Percentiles rank a stretch among this genome's conserved stretches.
phyloP scores from a whole-genome alignment of 2,113 vertebrate genomes.

The Rhegmatorhina hoffmannsi region DNA sequence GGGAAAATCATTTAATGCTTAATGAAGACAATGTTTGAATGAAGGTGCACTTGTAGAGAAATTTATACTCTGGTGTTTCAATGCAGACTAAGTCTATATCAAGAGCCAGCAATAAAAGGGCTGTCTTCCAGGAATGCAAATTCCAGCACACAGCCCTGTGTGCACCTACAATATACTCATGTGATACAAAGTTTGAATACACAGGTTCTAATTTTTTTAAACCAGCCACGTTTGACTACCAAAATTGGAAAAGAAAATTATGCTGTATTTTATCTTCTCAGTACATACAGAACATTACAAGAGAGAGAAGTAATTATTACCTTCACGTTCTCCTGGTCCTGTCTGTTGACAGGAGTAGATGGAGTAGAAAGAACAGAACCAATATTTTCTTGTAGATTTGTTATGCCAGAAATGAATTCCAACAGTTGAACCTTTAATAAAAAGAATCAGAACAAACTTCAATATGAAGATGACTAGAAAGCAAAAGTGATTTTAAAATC shows the following conservation, averaged over 20 bases:
- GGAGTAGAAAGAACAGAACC: constrained; percentile 22
- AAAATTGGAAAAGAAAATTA: not conserved
- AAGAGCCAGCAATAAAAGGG: not conserved
- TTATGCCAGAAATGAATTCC: constrained; percentile 81
- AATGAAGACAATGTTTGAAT: not conserved
- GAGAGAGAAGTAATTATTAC: constrained; percentile 38
- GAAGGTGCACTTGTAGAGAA: not conserved
- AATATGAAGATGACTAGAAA: not conserved
- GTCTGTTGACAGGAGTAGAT: constrained; percentile 61
- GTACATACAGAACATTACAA: not conserved
- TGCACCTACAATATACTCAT: not conserved
- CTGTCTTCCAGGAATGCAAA: not conserved
- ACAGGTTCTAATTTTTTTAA: not conserved
- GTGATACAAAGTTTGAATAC: not conserved
- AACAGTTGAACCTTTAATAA: constrained; percentile 80
- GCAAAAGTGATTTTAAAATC: not conserved
- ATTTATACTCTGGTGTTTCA: not conserved
- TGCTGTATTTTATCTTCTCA: not conserved
- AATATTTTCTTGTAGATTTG: constrained; percentile 21
- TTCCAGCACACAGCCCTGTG: not conserved
- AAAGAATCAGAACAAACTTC: not conserved
- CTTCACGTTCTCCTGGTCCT: constrained; percentile 53
- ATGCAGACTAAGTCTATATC: not conserved
- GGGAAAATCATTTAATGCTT: not conserved
- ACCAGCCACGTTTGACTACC: not conserved